Conservation (phyloP, 2,797 vertebrate species). For the Amblyraja radiata region DNA sequence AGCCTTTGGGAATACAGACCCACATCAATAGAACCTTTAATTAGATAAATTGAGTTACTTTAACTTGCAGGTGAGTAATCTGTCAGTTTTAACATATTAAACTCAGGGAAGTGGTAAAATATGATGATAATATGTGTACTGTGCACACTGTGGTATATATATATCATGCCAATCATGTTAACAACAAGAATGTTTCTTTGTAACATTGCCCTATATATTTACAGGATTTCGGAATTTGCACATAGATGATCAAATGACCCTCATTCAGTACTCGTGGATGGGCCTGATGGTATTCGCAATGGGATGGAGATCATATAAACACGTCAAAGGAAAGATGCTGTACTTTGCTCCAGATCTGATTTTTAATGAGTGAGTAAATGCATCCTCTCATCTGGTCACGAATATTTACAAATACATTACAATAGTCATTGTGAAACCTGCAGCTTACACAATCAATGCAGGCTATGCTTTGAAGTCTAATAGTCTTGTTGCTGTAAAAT, state of each 20-base stretch:
- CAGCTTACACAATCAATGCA: neutral
- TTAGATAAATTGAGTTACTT: neutral
- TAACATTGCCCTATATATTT: slow-evolving; percentile 44
- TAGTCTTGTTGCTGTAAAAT: neutral
- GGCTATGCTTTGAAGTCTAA: neutral
- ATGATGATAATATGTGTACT: neutral
- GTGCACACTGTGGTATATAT: neutral
- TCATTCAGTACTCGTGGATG: slow-evolving; percentile 99
- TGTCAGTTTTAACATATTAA: neutral
- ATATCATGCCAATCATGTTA: neutral
- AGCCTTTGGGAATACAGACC: neutral
- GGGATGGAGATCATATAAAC: slow-evolving; percentile 93
- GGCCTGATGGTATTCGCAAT: slow-evolving; percentile 91
- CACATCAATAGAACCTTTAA: neutral
- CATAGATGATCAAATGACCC: slow-evolving; percentile 93
- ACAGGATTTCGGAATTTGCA: slow-evolving; percentile 90
- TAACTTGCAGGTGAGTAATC: neutral
- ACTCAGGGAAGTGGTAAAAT: neutral
- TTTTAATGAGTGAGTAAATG: slow-evolving; percentile 82
- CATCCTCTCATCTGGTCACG: neutral
- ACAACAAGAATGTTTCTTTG: neutral
- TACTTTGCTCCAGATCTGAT: slow-evolving; percentile 95
- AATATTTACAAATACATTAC: neutral
- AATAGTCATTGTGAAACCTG: neutral
- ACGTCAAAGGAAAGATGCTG: slow-evolving; percentile 83